These are phyloP conservation scores for Drosophila jambulina DNA, from an alignment of 1,140 invertebrate genomes.

Conservation along the genomic window DNA sequence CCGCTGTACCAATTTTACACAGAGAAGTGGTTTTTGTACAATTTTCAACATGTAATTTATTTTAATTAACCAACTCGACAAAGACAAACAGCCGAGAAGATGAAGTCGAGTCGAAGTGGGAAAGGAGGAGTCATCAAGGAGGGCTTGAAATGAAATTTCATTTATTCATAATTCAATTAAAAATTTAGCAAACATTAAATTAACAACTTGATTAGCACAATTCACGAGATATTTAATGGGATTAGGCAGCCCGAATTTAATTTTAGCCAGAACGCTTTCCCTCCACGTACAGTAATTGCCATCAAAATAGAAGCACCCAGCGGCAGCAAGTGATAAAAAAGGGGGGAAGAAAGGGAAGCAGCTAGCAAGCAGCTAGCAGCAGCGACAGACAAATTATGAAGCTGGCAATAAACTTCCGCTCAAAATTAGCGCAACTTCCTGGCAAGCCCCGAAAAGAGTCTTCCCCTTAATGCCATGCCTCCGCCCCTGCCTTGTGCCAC, in stretches of 20 bases:
- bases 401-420: slow-evolving; percentile 77
- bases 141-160: slow-evolving; percentile 41
- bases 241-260: slow-evolving; percentile 67
- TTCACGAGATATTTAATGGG: slow-evolving; percentile 73
- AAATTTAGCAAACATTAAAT: slow-evolving; percentile 74
- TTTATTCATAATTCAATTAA: slow-evolving; percentile 73
- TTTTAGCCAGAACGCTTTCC: slow-evolving; percentile 40
- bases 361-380: slow-evolving; percentile 21
- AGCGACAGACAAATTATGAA: slow-evolving; percentile 71
- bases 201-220: slow-evolving; percentile 73
- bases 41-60: slow-evolving; percentile 61
- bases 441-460: slow-evolving; percentile 59
- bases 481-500: slow-evolving; percentile 4
- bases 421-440: slow-evolving; percentile 74
- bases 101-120: slow-evolving; percentile 4
- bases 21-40: slow-evolving; percentile 32
- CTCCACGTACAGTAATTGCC: slow-evolving; percentile 45
- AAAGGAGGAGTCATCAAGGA: not conserved
- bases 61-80: slow-evolving; percentile 68
- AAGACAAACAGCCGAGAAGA: slow-evolving; percentile 45
- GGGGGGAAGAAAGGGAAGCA: not conserved
- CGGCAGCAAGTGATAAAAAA: slow-evolving; percentile 38
- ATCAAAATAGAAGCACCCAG: slow-evolving; percentile 52
- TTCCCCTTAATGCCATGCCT: slow-evolving; percentile 31
- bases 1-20: slow-evolving; percentile 9